Conservation (phyloP, 2,888 invertebrate genomes). For the Pammene aurita region DNA sequence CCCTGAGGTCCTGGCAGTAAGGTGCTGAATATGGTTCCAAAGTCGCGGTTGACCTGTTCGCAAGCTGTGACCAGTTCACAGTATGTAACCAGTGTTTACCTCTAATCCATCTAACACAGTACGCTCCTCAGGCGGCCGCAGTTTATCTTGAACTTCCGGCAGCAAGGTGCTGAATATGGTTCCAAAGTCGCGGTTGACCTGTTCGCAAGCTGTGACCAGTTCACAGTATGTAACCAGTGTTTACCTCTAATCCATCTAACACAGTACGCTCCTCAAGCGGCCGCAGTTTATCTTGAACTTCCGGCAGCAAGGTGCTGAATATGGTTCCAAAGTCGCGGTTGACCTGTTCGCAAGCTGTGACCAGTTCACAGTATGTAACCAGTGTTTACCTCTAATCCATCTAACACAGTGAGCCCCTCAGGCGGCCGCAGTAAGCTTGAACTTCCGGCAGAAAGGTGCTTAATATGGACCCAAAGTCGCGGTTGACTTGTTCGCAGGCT, state of each 20-base stretch:
- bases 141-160: constrained; percentile 94
- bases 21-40: constrained; percentile 96
- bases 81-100: no score
- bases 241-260: background rate
- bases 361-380: no score
- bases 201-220: constrained; percentile 90
- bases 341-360: no score
- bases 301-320: no score
- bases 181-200: constrained; percentile 89
- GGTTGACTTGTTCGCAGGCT: background rate
- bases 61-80: constrained; percentile 68
- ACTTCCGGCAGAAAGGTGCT: no score
- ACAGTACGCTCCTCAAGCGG: no score
- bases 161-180: constrained; percentile 96
- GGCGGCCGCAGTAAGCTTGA: no score
- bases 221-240: no score
- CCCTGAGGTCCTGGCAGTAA: constrained; percentile 95
- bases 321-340: no score
- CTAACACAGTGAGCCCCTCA: no score
- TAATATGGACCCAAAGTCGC: background rate
- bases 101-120: constrained; percentile 94
- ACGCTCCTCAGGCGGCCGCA: constrained; percentile 89
- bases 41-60: constrained; percentile 84
- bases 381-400: no score
- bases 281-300: no score